Conservation (phyloP, 2,797 vertebrate species). For the Tinamus major region DNA sequence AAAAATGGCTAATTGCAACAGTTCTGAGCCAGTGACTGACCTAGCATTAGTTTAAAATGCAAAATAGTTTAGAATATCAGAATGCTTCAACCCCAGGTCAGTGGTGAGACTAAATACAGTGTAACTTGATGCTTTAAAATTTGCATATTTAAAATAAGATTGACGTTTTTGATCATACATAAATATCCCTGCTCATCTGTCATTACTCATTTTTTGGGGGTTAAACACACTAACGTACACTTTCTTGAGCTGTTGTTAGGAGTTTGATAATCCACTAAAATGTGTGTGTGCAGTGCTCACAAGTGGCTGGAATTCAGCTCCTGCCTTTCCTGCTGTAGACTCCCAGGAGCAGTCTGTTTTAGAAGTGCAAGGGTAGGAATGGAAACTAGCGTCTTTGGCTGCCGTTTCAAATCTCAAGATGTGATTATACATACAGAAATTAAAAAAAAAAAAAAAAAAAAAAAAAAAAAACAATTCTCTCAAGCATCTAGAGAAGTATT, state of each 20-base stretch:
- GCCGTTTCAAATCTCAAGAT: neutral
- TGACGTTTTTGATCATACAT: neutral
- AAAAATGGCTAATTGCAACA: neutral
- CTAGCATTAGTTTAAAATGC: neutral
- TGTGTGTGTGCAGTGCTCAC: neutral
- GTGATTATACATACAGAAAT: neutral
- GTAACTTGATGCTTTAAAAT: neutral
- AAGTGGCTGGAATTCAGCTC: neutral
- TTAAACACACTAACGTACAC: neutral
- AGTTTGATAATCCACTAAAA: neutral
- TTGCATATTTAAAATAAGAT: neutral
- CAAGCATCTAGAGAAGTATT: neutral
- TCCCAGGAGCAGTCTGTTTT: neutral
- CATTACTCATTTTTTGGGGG: neutral
- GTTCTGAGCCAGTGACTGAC: neutral
- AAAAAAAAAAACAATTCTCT: neutral
- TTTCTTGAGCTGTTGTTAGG: neutral
- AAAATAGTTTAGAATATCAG: neutral
- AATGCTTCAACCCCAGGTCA: neutral
- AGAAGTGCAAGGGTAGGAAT: neutral
- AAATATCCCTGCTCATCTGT: neutral
- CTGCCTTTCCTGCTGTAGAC: neutral
- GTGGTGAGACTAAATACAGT: neutral
- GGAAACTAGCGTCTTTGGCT: neutral
- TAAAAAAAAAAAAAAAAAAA: neutral